phyloP scores from a whole-genome alignment of 2,797 vertebrate species.

The Acanthurus tractus region DNA sequence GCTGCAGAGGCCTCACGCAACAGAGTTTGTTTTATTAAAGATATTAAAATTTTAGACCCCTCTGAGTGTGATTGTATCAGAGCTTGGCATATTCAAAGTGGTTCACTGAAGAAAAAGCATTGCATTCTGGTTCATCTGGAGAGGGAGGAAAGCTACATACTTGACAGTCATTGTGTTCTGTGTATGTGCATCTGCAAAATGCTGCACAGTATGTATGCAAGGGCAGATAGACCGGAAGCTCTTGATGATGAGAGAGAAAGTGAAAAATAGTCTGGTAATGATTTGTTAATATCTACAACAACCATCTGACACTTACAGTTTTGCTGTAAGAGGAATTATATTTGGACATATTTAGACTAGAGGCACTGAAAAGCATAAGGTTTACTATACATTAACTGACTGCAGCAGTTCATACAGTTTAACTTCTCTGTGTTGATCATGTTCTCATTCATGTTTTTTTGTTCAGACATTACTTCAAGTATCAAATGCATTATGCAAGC shows the following conservation, averaged over 20 bases:
- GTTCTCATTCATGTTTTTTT: slow-evolving; percentile 23
- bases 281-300: slow-evolving; percentile 11
- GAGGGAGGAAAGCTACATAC: slow-evolving; percentile 10
- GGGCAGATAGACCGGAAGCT: background rate
- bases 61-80: slow-evolving; percentile 35
- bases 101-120: slow-evolving; percentile 9
- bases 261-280: slow-evolving; percentile 19
- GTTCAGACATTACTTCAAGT: background rate
- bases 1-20: slow-evolving; percentile 20
- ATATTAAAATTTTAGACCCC: slow-evolving; percentile 58
- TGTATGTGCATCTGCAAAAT: background rate
- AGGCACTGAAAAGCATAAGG: slow-evolving; percentile 10
- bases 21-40: slow-evolving; percentile 55
- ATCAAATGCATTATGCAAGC: slow-evolving; percentile 11
- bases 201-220: background rate
- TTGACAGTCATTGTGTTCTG: background rate
- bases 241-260: slow-evolving; percentile 3
- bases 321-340: slow-evolving; percentile 2
- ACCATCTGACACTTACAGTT: background rate
- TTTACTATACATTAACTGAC: background rate
- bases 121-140: slow-evolving; percentile 9
- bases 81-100: slow-evolving; percentile 13
- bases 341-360: background rate
- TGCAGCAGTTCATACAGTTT: background rate
- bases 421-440: background rate